Conservation (phyloP, 2,888 invertebrate genomes). For the Nomada fucata region DNA sequence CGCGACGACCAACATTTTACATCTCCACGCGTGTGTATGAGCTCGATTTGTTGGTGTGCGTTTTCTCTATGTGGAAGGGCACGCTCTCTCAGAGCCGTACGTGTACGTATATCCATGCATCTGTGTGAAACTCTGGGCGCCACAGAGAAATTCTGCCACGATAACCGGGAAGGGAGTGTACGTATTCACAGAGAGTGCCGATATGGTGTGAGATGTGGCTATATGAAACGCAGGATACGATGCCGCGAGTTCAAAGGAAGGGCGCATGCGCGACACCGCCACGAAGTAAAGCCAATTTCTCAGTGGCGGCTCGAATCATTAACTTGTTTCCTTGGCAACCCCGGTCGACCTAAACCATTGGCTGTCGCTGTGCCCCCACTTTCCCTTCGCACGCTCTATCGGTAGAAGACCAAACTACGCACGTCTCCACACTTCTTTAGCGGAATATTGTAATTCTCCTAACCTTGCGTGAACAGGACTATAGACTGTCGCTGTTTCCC, state of each 20-base stretch:
- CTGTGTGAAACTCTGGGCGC: not conserved
- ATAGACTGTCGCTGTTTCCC: slow-evolving; percentile 49
- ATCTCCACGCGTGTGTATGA: slow-evolving; percentile 11
- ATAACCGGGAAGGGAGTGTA: not conserved
- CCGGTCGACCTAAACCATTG: slow-evolving; percentile 80
- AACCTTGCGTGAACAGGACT: slow-evolving; percentile 51
- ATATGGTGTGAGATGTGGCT: slow-evolving; percentile 18
- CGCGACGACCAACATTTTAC: slow-evolving; percentile 68
- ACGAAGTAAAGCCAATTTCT: slow-evolving; percentile 80
- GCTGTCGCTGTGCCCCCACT: slow-evolving; percentile 75
- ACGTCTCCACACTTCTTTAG: slow-evolving; percentile 47
- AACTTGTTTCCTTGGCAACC: slow-evolving; percentile 84
- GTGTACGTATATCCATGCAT: not conserved
- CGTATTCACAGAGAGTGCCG: not conserved
- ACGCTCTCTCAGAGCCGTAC: not conserved
- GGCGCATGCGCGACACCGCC: slow-evolving; percentile 61
- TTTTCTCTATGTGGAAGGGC: too few species aligned
- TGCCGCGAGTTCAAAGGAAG: slow-evolving; percentile 21
- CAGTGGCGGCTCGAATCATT: slow-evolving; percentile 83
- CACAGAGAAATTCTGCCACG: not conserved
- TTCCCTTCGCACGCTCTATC: slow-evolving; percentile 63
- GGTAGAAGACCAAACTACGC: slow-evolving; percentile 69
- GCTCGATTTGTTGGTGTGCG: not conserved
- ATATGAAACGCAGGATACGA: slow-evolving; percentile 27
- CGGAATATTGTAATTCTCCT: slow-evolving; percentile 58